phyloP scores from a whole-genome alignment of 2,113 vertebrate species.

The Catharus minimus region DNA sequence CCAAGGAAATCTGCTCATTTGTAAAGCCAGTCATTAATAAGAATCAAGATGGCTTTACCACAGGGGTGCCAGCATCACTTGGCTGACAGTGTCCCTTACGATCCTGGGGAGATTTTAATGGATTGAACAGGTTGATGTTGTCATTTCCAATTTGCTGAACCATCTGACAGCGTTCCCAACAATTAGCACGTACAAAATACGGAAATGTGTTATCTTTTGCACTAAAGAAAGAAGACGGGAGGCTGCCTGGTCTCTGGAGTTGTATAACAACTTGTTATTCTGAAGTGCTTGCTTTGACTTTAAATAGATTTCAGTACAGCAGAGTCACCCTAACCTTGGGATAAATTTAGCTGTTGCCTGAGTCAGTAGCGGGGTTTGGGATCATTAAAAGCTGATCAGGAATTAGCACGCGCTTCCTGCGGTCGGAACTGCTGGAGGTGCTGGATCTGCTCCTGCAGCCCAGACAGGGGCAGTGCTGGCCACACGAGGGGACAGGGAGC shows the following conservation, averaged over 20 bases:
- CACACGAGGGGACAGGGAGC: rapidly evolving
- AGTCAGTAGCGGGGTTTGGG: conserved; percentile 28
- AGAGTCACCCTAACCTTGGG: conserved; percentile 59
- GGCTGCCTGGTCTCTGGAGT: conserved; percentile 29
- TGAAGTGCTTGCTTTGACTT: conserved; percentile 47
- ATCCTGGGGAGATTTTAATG: conserved; percentile 69
- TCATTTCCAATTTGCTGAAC: conserved; percentile 77
- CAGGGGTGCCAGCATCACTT: conserved; percentile 50
- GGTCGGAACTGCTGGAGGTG: not conserved
- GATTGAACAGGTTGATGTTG: conserved; percentile 74
- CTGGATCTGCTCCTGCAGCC: not conserved
- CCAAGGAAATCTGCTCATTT: conserved; percentile 59
- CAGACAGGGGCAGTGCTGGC: not conserved
- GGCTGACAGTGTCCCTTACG: conserved; percentile 60
- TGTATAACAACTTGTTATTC: conserved; percentile 37
- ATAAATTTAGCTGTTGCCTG: conserved; percentile 57
- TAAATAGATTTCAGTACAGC: conserved; percentile 38
- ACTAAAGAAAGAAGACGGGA: conserved; percentile 16
- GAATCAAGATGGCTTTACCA: conserved; percentile 66
- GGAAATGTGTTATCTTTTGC: conserved; percentile 52
- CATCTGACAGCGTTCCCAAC: conserved; percentile 69
- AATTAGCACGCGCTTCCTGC: not conserved
- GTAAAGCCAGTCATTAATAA: conserved; percentile 61
- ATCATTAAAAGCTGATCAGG: conserved; percentile 36
- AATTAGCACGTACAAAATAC: conserved; percentile 72